These are phyloP conservation scores for Diploscapter pachys DNA, from an alignment of 1,140 invertebrate species.

Conservation along the genomic window DNA sequence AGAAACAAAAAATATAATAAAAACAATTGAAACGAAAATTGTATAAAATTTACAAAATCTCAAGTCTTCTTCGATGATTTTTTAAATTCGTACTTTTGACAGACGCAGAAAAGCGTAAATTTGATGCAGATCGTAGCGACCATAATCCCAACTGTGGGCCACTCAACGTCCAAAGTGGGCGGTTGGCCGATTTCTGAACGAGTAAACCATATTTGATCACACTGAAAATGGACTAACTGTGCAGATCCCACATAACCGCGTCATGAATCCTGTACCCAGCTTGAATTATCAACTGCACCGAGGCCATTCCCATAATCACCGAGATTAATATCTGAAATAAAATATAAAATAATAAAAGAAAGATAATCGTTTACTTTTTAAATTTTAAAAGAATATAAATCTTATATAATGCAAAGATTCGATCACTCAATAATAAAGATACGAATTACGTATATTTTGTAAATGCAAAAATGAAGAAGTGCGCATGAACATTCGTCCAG, in stretches of 20 bases:
- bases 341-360: constrained; percentile 2
- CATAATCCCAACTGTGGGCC: constrained; percentile 59
- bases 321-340: constrained; percentile 50
- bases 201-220: not conserved
- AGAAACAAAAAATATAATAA: constrained; percentile 5
- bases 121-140: constrained; percentile 60
- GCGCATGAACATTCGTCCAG: no score
- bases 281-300: constrained; percentile 61
- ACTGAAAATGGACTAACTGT: constrained; percentile 3
- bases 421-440: no score
- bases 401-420: no score
- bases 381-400: no score
- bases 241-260: constrained; percentile 8
- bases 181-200: not conserved
- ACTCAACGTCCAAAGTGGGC: constrained; percentile 5
- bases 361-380: not conserved
- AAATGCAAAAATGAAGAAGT: no score
- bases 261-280: constrained; percentile 43
- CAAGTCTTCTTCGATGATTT: not conserved
- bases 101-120: constrained; percentile 59
- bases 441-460: no score
- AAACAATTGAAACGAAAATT: constrained; percentile 33
- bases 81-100: constrained; percentile 40
- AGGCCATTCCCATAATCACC: constrained; percentile 63
- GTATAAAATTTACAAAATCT: constrained; percentile 60